These are phyloP conservation scores for Butastur rufipennis DNA, from an alignment of 2,113 vertebrate species.

Conservation along the genomic window DNA sequence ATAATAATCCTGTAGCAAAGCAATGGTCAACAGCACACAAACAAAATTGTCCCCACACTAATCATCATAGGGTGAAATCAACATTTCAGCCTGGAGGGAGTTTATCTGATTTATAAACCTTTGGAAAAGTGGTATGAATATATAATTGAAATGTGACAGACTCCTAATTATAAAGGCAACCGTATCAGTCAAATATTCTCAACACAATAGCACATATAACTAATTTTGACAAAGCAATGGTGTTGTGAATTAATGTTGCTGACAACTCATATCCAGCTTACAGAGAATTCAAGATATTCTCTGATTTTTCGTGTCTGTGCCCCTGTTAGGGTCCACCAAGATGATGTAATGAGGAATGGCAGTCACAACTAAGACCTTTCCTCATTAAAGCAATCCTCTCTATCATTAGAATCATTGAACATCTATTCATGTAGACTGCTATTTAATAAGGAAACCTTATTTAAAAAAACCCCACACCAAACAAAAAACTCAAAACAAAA, in stretches of 20 bases:
- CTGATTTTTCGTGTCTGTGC: not conserved
- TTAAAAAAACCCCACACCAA: too few species aligned
- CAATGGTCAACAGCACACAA: not conserved
- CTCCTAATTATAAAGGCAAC: conserved; percentile 26
- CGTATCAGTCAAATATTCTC: not conserved
- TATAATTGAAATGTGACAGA: conserved; percentile 20
- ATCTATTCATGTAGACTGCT: not conserved
- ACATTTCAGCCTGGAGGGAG: not conserved
- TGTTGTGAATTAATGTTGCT: not conserved
- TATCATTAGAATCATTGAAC: not conserved
- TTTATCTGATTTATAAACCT: not conserved
- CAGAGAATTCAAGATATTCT: not conserved
- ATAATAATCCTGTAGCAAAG: not conserved
- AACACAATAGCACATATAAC: not conserved
- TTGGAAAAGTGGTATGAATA: not conserved
- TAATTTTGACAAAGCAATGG: conserved; percentile 8
- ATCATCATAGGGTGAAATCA: not conserved
- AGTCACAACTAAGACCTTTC: not conserved
- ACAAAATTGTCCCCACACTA: not conserved
- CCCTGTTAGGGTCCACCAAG: not conserved
- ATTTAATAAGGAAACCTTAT: not conserved
- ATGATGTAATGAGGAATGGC: not conserved
- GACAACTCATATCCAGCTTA: not conserved
- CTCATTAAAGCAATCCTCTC: not conserved
- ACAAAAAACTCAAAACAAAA: not conserved